Evolutionary conservation across 2,113 vertebrate genomes (phyloP), one percentile per base, ranked within the genome.

Genomic region (Myotis yumanensis): DNA sequence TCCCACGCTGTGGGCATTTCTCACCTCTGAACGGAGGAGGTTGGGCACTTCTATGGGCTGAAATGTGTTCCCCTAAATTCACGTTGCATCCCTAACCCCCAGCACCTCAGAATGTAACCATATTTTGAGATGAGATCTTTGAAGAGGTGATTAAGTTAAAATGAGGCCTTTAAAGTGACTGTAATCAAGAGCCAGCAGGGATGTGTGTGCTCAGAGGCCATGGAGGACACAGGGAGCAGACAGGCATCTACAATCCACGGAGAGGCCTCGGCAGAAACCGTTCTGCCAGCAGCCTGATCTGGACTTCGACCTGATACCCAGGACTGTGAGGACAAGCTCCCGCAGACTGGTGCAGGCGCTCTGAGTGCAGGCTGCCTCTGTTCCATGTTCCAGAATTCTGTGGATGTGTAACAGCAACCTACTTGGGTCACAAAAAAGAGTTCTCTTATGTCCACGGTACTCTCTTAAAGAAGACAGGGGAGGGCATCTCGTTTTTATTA

Each of bases 1-100:
- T 3, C 0, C 4, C 35, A 18, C 0, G 6, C 16, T 28, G 25
- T 35, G 51, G 52, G 66, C 25, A 6, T 7, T 6, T 17, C 62
- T 77, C n/a, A 52, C 20, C 11, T 16, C 4, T 35, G 32, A 89
- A 64, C 43, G 11, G 35, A 82, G 82, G 43, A 17, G 7, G 4
- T 0, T 0, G 16, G 20, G 23, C 11, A 57, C 73, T 32, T 28
- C 57, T 25, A 17, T 37, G 52, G 66, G 91, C 75, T 81, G 75
- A 86, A 40, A 6, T 51, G 28, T 62, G 54, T 22, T 20, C 52
- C 32, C 14, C 23, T 59, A 66, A 35, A 23, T n/a, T 68, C 46
- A 17, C 1, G 35, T 11, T 93, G 77, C 52, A 46, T 40, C 30
- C 51, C 48, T 35, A 76, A 4, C 15, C 37, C 69, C 77, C 30